Evolutionary conservation across 23 tunicate genomes (phyloP).

Genomic region (Ciona savignyi): DNA sequence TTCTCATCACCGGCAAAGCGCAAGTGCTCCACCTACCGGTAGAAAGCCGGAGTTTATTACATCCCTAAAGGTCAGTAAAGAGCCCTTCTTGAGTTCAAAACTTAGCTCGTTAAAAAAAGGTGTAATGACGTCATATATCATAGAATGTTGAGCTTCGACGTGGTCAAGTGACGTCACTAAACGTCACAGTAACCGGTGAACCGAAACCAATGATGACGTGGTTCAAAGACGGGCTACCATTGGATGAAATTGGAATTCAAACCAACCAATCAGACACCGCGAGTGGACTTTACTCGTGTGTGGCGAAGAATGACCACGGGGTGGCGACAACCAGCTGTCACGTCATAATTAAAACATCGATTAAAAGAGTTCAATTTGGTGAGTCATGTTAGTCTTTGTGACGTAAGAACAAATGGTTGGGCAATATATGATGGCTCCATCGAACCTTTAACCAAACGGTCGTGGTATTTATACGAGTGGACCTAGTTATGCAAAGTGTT

Average conservation of each 20-base stretch:
- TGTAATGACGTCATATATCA: no score
- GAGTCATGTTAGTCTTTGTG: no score
- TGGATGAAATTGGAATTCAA: background rate
- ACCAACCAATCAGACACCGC: background rate
- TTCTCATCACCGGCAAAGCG: background rate
- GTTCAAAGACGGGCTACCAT: background rate
- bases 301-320: background rate
- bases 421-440: no score
- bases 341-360: background rate
- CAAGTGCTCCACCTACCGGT: background rate
- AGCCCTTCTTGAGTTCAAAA: background rate
- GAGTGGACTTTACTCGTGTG: background rate
- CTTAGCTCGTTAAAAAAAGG: no score
- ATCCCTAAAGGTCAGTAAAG: background rate
- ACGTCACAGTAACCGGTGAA: background rate
- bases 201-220: background rate
- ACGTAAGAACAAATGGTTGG: background rate
- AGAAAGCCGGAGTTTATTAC: background rate
- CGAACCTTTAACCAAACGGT: no score
- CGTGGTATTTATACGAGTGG: no score
- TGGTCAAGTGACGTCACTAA: background rate
- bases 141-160: background rate
- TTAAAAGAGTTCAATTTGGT: background rate
- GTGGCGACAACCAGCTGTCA: background rate
- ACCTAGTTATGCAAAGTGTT: no score